Base-by-base conservation (phyloP, 2,888 invertebrate genomes). In the Drosophila mercatorum region DNA sequence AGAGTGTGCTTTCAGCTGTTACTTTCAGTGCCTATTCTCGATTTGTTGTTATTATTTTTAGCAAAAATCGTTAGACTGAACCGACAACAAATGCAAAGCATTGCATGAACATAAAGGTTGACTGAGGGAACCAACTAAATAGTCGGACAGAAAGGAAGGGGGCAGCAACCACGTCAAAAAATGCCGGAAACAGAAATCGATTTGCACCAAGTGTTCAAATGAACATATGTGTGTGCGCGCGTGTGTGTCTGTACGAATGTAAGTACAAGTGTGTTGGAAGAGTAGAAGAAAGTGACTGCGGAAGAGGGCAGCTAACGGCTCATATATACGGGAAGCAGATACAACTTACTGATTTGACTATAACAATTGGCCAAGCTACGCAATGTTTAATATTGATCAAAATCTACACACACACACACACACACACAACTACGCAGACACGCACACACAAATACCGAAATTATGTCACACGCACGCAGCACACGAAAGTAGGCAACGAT, bases 161-260 rank as follows among this genome's bases (percentile, higher is more conserved):
- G 72, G 67, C 77, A 78, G 80, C 77, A 84, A 91, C 82, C 91
- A 91, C 91, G 91, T 92, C 91, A 92, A 91, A 90, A 90, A 92
- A 91, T 86, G 90, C 92, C 92, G 92, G 91, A 91, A 91, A 91
- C 90, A 91, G 91, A 89, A 91, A 92, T 91, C 91, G 92, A 91
- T 92, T 87, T 90, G 84, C 81, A 83, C 70, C 75, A 78, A 70
- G 70, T 73, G 71, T 72, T 64, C 49, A 76, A 77, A 69, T 78
- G 74, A 67, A 72, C 62, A 68, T 71, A 10, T 58, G 17, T 44
- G 34, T 36, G 26, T 43, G 53, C 14, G 47, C 3, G 8, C 3
- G 44, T 73, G 59, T 47, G 14, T 22, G 22, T 22, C 2, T 22
- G 22, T 22, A 22, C 22, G 22, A 22, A 22, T 22, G 22, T 22